Conservation (phyloP, 2,113 vertebrate genomes). For the Dryoscopus gambensis region DNA sequence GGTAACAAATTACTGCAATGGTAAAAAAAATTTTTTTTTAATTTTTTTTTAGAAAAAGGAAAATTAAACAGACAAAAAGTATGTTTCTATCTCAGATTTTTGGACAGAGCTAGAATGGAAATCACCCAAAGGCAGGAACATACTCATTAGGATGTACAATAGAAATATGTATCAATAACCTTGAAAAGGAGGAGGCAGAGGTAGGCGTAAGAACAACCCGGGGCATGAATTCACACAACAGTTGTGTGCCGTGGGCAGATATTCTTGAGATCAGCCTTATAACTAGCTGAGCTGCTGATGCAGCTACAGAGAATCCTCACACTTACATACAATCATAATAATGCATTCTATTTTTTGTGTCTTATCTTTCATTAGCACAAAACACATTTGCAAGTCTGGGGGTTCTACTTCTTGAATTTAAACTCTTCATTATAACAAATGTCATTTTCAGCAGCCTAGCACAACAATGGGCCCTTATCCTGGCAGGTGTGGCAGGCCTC, state of each 20-base stretch:
- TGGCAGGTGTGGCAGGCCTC: neutral
- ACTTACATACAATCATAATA: neutral
- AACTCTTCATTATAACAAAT: neutral
- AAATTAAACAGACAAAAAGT: neutral
- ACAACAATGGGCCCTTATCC: neutral
- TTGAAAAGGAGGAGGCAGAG: neutral
- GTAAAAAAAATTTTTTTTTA: neutral
- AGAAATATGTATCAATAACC: neutral
- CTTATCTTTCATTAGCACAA: neutral
- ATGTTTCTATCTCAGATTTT: neutral
- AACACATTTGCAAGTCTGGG: neutral
- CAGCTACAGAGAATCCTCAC: neutral
- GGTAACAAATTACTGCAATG: neutral
- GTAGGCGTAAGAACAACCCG: neutral
- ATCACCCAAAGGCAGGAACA: neutral
- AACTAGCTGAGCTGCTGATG: neutral
- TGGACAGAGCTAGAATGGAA: neutral
- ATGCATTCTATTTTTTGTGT: neutral
- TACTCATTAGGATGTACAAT: neutral
- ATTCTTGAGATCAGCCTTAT: neutral
- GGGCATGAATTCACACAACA: neutral
- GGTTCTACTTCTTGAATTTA: neutral
- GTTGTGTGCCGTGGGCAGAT: neutral
- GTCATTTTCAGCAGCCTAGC: neutral
- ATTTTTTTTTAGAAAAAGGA: neutral